Evolutionary conservation across 1,140 invertebrate species (phyloP), one percentile per base, ranked within the genome.

Genomic region (Diorhabda elongata): DNA sequence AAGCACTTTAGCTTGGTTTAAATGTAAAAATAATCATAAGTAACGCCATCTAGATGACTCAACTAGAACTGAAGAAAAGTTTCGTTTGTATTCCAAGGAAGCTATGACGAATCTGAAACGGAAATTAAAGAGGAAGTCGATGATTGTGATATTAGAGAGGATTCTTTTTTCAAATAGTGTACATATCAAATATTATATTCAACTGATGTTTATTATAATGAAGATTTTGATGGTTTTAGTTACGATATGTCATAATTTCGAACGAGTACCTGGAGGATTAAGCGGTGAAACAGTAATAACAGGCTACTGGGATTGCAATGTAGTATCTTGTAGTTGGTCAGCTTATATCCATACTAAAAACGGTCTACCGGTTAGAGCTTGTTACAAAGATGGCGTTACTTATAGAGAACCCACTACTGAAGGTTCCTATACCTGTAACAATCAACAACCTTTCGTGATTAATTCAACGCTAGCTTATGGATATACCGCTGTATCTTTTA

Each of bases 401-500:
- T 52, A 52, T 52, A 52, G 47, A 8, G n/a, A 6, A 52, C 6
- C 52, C 3, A 43, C 64, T 44, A 8, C 56, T 4, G 44, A 42
- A 43, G 52, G 8, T 47, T 44, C 70, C 5, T 71, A 71, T 63
- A 68, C 66, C 52, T 71, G 70, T 58, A 68, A 44, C 58, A 61
- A 58, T 42, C 66, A 71, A 68, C 44, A 47, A 44, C 47, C 64
- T 58, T 8, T 64, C 8, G 44, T 71, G 26, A 44, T 71, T 44
- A 71, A 71, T 43, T 65, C 57, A 3, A 65, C 70, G 5, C 58
- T 71, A 8, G 66, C 70, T n/a, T 71, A 68, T 45, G 70, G 70
- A 69, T 69, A 58, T 69, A 62, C 63, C 11, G 68, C 61, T 59
- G 68, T 52, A 8, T 64, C 52, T 6, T 69, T 69, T 56, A 44